Evolutionary conservation across 2,888 invertebrate species (phyloP), one percentile per base, ranked within the genome.

Genomic region (Euproctis similis): DNA sequence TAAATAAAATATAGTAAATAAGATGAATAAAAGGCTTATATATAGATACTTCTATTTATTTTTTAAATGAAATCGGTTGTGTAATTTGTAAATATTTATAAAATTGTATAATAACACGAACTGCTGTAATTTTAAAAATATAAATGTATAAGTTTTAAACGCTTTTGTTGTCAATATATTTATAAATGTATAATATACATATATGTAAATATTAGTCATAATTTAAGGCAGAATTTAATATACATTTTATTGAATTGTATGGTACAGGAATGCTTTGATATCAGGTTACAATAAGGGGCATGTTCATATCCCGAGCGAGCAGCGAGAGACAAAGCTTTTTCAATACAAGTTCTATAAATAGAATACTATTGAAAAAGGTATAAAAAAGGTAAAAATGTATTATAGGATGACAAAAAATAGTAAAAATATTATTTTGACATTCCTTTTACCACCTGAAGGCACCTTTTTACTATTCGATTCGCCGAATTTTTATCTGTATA

Each of bases 1-100:
- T 14, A 6, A 14, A 4, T 14, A 14, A 4, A 14, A 14, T 4
- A 14, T 9, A 20, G 24, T 14, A 14, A n/a, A n/a, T 23, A 26
- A 29, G 13, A 37, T 19, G 34, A 43, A 35, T 47, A 47, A 42
- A 45, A 46, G 32, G 66, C 60, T 66, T 66, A 51, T n/a, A n/a
- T n/a, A n/a, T 59, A 69, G 59, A 36, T 34, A 48, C 49, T 56
- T 29, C 47, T 41, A 60, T 61, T 66, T 64, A 53, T 55, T 63
- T 42, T 55, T 63, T 41, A 42, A 48, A 36, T 12, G 57, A 67
- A 66, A 48, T 70, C 52, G 80, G 77, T 80, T 80, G 78, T 77
- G 78, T 76, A 62, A 55, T 42, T n/a, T 77, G 76, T 78, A 78
- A 64, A 77, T 75, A 75, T 36, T 4, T 14, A 6, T 41, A 27